Evolutionary conservation across 1,140 invertebrate species (phyloP).

Genomic region (Trinorchestia longiramus): DNA sequence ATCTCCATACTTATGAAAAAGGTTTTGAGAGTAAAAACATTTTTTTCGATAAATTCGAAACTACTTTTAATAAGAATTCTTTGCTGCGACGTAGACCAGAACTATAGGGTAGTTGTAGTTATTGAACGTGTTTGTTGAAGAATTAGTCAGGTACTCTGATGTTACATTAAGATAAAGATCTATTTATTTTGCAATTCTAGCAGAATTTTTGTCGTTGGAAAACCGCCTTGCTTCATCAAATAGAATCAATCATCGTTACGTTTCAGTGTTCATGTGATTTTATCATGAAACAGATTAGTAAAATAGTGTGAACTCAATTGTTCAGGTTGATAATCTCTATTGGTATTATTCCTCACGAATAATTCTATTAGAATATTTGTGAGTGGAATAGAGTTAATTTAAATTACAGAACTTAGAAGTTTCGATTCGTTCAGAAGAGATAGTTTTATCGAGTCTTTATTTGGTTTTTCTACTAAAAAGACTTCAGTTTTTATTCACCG

Average conservation of each 20-base stretch:
- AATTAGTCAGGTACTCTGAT: slow-evolving; percentile 37
- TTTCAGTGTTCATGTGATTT: not conserved
- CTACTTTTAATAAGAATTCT: not conserved
- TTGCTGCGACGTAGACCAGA: slow-evolving; percentile 4
- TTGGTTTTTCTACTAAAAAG: not conserved
- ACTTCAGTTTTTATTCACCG: not conserved
- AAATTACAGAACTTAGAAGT: not conserved
- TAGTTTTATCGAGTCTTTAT: not conserved
- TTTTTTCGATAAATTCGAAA: not conserved
- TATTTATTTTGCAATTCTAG: not conserved
- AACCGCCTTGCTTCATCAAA: not conserved
- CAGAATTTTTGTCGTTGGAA: not conserved
- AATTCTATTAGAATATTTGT: not conserved
- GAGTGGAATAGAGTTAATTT: not conserved
- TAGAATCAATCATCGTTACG: not conserved
- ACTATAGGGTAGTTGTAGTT: slow-evolving; percentile 21
- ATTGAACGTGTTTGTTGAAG: slow-evolving; percentile 37
- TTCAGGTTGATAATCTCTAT: not conserved
- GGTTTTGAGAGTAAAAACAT: not conserved
- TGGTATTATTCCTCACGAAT: not conserved
- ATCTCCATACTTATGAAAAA: not conserved
- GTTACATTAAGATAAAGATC: not conserved
- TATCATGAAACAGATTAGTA: not conserved
- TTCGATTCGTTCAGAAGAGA: not conserved
- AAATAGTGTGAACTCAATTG: not conserved